phyloP scores from a whole-genome alignment of 2,797 vertebrate genomes.

The Poecilia velifera region DNA sequence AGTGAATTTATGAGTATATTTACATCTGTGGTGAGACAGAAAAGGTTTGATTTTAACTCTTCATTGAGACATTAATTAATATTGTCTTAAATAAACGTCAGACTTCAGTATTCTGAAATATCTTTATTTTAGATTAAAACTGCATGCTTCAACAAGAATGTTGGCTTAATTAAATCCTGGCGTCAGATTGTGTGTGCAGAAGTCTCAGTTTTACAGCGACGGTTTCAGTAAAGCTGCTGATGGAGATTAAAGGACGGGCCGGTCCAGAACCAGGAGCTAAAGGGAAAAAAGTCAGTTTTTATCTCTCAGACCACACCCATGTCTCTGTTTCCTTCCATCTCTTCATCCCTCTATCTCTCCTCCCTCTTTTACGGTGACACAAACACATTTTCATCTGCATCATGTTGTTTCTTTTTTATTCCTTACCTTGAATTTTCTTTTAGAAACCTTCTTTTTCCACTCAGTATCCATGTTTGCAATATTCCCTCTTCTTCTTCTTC shows the following conservation, averaged over 20 bases:
- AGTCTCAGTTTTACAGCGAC: background rate
- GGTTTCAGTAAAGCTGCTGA: background rate
- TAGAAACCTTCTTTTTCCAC: slow-evolving; percentile 2
- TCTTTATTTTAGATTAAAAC: background rate
- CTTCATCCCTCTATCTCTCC: slow-evolving; percentile 28
- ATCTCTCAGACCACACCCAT: slow-evolving; percentile 37
- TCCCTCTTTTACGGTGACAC: slow-evolving; percentile 6
- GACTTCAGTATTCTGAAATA: background rate
- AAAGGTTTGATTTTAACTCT: background rate
- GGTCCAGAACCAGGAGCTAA: slow-evolving; percentile 1
- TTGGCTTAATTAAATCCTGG: background rate
- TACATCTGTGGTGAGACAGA: background rate
- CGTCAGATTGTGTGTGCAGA: background rate
- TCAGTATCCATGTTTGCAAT: slow-evolving; percentile 3
- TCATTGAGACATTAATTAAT: background rate
- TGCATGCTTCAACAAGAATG: background rate
- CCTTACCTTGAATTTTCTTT: slow-evolving; percentile 34
- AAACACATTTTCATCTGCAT: background rate
- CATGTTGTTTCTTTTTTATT: background rate
- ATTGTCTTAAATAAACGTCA: background rate
- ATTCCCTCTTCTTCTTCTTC: background rate
- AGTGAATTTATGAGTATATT: background rate
- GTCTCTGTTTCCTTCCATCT: background rate
- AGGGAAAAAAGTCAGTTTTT: background rate
- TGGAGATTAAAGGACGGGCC: background rate